Evolutionary conservation across 2,113 vertebrate species (phyloP), one percentile per base, ranked within the genome.

Genomic region (Maccullochella peelii): DNA sequence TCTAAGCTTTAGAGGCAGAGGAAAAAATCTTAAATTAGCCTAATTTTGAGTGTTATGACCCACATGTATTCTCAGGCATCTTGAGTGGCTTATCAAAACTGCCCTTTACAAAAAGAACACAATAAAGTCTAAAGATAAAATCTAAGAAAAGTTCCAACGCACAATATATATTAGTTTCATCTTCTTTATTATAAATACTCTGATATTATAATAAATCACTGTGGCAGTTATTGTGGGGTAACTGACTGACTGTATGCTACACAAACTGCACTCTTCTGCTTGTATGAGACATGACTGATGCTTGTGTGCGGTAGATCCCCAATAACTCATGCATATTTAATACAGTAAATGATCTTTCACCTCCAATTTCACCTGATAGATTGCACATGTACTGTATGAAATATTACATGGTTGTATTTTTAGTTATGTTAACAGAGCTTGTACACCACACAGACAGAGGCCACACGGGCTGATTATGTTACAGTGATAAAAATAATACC

Each of bases 261-360:
- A 81, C 36, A 82, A 80, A 88, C 73, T 54, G 50, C 72, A 25
- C 49, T 40, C 61, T 33, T 42, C 50, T 12, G n/a, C 52, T 30
- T 3, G 14, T 73, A 33, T 25, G 23, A 71, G 9, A 70, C 40
- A 1, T 79, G 91, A 76, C 36, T 80, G 90, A 91, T 86, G 71
- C 30, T 8, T n/a, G 38, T 49, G 67, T 52, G 62, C 27, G 20
- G 63, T n/a, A 30, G 59, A 72, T 86, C 85, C 72, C 74, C 71
- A 86, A 86, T 55, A 78, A 83, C 20, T 84, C 79, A 76, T 92
- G 73, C 83, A 94, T 92, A 91, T 94, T 94, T 92, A 91, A 93
- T 87, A 36, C 58, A 40, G 79, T 79, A 91, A 93, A 85, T 83
- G 84, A 91, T 91, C 91, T 89, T 85, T 89, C 82, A 84, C 89